A percentile compares a stretch with the other conserved stretches of the same genome.
Conservation (phyloP, 92 coral and sea anemone genomes). For the Desmophyllum pertusum region DNA sequence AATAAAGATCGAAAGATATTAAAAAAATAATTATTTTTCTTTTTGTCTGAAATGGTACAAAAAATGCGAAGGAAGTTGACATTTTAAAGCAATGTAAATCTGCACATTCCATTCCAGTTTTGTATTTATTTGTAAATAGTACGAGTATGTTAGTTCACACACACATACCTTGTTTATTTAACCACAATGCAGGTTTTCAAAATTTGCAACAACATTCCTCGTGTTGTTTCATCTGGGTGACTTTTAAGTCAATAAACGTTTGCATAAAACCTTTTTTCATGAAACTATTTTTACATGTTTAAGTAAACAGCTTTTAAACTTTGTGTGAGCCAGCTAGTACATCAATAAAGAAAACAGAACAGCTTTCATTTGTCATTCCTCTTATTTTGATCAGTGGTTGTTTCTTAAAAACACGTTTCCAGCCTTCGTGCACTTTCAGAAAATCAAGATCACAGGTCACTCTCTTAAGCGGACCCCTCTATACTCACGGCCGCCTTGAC, state of each 20-base stretch:
- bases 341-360: neutral
- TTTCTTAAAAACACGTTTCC: neutral
- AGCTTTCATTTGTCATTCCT: neutral
- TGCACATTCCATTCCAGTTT: neutral
- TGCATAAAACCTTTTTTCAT: neutral
- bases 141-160: neutral
- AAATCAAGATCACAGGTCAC: no score
- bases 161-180: neutral
- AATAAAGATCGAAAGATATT: neutral
- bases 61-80: neutral
- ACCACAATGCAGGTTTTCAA: neutral
- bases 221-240: neutral
- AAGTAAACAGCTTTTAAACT: neutral
- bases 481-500: no score
- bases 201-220: neutral
- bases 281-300: neutral
- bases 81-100: neutral
- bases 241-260: neutral
- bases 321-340: neutral
- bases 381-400: neutral
- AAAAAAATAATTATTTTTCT: neutral
- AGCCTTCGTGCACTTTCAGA: no score
- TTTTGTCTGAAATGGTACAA: neutral
- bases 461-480: no score
- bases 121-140: neutral